Evolutionary conservation across 1,140 invertebrate genomes (phyloP).

Genomic region (Armadillidium nasatum): DNA sequence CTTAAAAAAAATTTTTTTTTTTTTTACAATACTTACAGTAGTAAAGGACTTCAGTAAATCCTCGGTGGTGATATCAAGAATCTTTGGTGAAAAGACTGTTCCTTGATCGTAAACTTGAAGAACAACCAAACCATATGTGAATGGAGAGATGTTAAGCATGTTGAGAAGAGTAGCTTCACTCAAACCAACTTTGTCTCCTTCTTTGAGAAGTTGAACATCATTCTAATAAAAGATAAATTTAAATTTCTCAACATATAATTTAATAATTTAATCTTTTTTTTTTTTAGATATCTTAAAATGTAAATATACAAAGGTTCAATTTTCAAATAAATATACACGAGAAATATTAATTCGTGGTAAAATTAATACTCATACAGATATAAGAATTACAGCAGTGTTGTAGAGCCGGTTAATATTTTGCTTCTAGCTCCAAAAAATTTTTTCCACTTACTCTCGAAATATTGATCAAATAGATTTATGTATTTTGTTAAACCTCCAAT

Average conservation of each 20-base stretch:
- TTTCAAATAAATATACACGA: too few relatives aligned
- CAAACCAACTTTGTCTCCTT: conserved; percentile 95
- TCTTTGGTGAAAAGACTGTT: conserved; percentile 91
- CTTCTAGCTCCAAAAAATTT: too few relatives aligned
- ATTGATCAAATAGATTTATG: too few relatives aligned
- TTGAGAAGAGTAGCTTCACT: conserved; percentile 97
- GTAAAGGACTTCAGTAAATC: conserved; percentile 86
- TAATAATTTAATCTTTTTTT: too few relatives aligned
- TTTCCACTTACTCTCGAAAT: too few relatives aligned
- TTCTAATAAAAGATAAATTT: conserved; percentile 57
- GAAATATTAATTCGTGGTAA: too few relatives aligned
- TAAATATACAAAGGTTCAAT: too few relatives aligned
- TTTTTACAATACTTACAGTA: conserved; percentile 40
- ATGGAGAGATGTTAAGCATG: conserved; percentile 99
- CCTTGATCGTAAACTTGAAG: conserved; percentile 92
- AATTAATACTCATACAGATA: too few relatives aligned
- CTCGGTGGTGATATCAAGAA: conserved; percentile 96
- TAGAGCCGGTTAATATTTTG: too few relatives aligned
- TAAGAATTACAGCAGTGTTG: too few relatives aligned
- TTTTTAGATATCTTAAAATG: not conserved
- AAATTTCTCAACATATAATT: not conserved
- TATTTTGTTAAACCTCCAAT: too few relatives aligned
- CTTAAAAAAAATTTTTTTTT: too few relatives aligned
- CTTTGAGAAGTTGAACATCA: conserved; percentile 89
- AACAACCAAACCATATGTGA: conserved; percentile 95